These are phyloP conservation scores for Oscheius sp. DNA, from an alignment of 2,888 invertebrate genomes.

Conservation along the genomic window DNA sequence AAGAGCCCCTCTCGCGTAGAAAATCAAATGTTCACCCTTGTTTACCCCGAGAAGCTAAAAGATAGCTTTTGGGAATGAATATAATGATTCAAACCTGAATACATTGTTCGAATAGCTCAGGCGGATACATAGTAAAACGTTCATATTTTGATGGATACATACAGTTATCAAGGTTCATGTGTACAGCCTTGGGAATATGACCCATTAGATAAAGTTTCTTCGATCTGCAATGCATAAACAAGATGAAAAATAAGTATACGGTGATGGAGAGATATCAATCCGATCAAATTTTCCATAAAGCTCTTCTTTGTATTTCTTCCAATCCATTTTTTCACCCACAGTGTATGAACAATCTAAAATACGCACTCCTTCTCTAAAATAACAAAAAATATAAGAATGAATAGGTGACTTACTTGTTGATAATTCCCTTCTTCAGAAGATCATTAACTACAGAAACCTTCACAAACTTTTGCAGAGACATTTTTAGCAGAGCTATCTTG, in stretches of 20 bases:
- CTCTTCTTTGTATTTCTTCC: conserved; percentile 51
- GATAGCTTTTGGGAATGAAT: neutral
- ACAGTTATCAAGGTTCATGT: conserved; percentile 57
- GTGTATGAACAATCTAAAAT: conserved; percentile 57
- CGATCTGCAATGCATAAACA: conserved; percentile 33
- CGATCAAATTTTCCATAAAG: conserved; percentile 57
- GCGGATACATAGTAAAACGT: conserved; percentile 57
- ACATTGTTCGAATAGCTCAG: conserved; percentile 57
- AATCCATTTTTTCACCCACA: conserved; percentile 47
- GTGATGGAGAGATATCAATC: conserved; percentile 35
- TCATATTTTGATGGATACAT: conserved; percentile 60
- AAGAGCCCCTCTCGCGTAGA: conserved; percentile 60
- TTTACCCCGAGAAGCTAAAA: conserved; percentile 49
- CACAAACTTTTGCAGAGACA: conserved; percentile 47
- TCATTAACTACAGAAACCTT: conserved; percentile 36
- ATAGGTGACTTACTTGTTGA: conserved; percentile 35
- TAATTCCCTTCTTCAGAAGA: conserved; percentile 41
- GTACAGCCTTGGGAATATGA: conserved; percentile 59
- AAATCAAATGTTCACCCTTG: conserved; percentile 57
- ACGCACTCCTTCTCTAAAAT: conserved; percentile 43
- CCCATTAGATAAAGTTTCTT: conserved; percentile 43
- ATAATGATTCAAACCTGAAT: conserved; percentile 38
- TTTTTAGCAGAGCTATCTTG: too few relatives aligned
- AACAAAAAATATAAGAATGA: neutral
- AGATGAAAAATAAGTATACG: conserved; percentile 34